These are phyloP conservation scores for Drosophila peninsularis DNA, from an alignment of 2,888 invertebrate species.

Conservation along the genomic window DNA sequence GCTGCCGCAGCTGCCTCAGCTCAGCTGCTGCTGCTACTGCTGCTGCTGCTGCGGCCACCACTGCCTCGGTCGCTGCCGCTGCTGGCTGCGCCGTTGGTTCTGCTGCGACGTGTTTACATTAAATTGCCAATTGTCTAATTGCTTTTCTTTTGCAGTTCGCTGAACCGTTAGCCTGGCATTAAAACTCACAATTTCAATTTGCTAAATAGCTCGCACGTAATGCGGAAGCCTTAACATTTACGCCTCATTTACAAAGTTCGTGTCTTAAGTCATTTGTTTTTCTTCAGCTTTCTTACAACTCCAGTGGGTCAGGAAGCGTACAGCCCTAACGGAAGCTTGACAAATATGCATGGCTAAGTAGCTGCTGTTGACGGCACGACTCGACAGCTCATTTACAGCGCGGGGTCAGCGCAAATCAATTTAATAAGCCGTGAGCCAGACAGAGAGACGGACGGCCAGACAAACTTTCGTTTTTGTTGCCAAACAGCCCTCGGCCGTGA, in stretches of 20 bases:
- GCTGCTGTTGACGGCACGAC: conserved; percentile 8
- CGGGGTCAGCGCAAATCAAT: conserved; percentile 49
- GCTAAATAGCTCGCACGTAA: conserved; percentile 56
- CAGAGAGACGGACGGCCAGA: background rate
- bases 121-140: conserved; percentile 63
- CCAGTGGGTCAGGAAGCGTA: conserved; percentile 61
- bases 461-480: conserved; percentile 65
- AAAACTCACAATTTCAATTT: conserved; percentile 39
- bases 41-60: background rate
- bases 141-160: conserved; percentile 59
- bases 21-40: background rate
- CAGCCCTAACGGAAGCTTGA: conserved; percentile 56
- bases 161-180: conserved; percentile 61
- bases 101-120: conserved; percentile 64
- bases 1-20: conserved; percentile 14
- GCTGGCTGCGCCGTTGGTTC: conserved; percentile 30
- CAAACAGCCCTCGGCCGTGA: conserved; percentile 57
- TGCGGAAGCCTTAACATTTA: conserved; percentile 54
- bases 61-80: conserved; percentile 14
- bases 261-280: conserved; percentile 69
- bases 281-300: conserved; percentile 1
- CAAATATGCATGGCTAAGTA: conserved; percentile 39
- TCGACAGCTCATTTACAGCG: background rate
- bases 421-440: conserved; percentile 23
- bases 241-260: conserved; percentile 58